Base-by-base conservation (phyloP, 2,797 vertebrate species). In the Peromyscus melanophrys region DNA sequence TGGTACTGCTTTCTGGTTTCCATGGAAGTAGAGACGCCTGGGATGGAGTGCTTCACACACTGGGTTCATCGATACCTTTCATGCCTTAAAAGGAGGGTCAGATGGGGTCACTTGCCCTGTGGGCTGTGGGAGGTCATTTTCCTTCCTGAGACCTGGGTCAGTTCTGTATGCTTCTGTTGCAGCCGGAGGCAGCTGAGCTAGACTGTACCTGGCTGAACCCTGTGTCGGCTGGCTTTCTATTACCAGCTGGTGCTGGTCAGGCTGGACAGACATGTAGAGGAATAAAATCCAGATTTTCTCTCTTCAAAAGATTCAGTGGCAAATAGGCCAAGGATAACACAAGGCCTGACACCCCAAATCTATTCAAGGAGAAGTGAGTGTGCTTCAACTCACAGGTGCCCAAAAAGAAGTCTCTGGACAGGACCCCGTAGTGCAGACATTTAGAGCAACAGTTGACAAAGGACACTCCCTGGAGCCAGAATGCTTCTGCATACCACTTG, bases 31-130 rank as follows among this genome's bases (percentile, higher is more conserved):
- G 87, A 95, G 75, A 6, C 57, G 69, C 29, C 55, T 40, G 78
- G 40, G 31, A 57, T 55, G 21, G 37, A 37, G 16, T 1, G 55
- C 55, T 46, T 71, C 65, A n/a, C 31, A 29, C 4, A 3, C 40
- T 76, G 71, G 63, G 43, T 91, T 73, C n/a, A 4, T 10, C 0
- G 40, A 40, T 25, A 57, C 4, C 16, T 52, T 52, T 43, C 11
- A 29, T 13, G 37, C 73, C 65, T 92, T 92, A 43, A 63, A 76
- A 34, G 34, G 71, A 85, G 55, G 55, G 14, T 92, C 25, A 31
- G 46, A 7, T 19, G 0, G n/a, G 34, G 27, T 43, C 29, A 2
- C 9, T 12, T 1, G 31, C 27, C 16, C 1, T 5, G 34, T 25
- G 17, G 16, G 40, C 23, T 57, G 8, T 2, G 6, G 65, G 40